These are phyloP conservation scores for Flexamia atlantica DNA, from an alignment of 2,888 invertebrate genomes.

Conservation along the genomic window DNA sequence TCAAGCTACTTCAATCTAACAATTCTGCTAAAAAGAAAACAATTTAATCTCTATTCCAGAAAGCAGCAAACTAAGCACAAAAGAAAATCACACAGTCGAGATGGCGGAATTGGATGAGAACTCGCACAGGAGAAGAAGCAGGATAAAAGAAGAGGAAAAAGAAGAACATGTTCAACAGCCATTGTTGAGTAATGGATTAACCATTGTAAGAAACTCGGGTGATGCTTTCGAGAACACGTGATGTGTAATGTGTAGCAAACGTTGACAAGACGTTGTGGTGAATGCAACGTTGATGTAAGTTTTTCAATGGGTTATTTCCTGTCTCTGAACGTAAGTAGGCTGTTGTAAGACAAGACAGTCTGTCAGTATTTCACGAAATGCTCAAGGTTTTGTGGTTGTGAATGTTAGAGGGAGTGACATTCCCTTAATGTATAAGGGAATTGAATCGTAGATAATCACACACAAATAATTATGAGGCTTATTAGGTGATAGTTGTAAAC, in stretches of 20 bases:
- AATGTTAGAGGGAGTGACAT: too few species aligned
- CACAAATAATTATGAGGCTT: too few species aligned
- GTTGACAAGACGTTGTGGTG: background rate
- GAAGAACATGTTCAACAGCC: background rate
- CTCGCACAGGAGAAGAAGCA: background rate
- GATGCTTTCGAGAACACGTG: background rate
- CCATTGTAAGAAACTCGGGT: background rate
- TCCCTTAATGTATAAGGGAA: background rate
- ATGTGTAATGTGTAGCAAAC: background rate
- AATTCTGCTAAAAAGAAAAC: background rate
- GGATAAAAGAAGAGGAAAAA: constrained; percentile 4
- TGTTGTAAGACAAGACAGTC: too few species aligned
- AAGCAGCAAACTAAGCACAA: background rate
- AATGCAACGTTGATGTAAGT: too few species aligned
- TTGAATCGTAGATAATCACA: too few species aligned
- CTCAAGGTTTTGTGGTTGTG: too few species aligned
- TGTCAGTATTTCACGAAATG: too few species aligned
- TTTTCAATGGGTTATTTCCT: too few species aligned
- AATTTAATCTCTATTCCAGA: background rate
- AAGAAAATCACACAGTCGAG: background rate
- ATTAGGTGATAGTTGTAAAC: too few species aligned
- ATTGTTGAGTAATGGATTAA: background rate
- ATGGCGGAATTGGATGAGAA: background rate
- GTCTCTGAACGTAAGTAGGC: too few species aligned
- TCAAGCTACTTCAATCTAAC: background rate